Evolutionary conservation across 2,113 vertebrate species (phyloP).

Genomic region (Agelaius tricolor): DNA sequence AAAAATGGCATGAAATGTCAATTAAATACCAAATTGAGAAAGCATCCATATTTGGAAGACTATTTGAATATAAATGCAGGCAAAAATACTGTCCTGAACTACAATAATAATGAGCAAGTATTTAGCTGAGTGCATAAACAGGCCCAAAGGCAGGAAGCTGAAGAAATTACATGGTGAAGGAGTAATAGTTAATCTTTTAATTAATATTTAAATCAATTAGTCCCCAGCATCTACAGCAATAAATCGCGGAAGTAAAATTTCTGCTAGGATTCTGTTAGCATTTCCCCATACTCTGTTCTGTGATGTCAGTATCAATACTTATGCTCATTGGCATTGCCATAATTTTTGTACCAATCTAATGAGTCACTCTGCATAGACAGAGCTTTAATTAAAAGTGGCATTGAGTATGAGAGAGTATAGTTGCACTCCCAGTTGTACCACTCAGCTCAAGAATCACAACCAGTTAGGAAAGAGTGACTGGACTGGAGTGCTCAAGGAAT

Average conservation of each 20-base stretch:
- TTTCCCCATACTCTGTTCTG: conserved; percentile 15
- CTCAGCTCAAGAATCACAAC: conserved; percentile 4
- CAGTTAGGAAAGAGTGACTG: neutral
- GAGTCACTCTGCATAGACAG: neutral
- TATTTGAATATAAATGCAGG: neutral
- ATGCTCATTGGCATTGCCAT: conserved; percentile 3
- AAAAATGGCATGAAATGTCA: neutral
- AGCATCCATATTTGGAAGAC: neutral
- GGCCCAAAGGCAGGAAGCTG: conserved; percentile 9
- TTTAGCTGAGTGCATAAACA: neutral
- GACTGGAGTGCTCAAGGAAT: neutral
- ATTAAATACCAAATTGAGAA: neutral
- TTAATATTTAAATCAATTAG: conserved; percentile 51
- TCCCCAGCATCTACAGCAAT: conserved; percentile 13
- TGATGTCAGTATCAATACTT: conserved; percentile 43
- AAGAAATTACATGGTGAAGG: conserved; percentile 12
- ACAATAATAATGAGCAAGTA: neutral
- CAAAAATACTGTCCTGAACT: neutral
- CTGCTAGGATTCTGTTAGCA: neutral
- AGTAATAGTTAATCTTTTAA: conserved; percentile 44
- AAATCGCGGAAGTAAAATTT: conserved; percentile 22
- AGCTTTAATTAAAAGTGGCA: conserved; percentile 34
- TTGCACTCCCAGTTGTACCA: conserved; percentile 18
- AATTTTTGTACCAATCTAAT: conserved; percentile 41
- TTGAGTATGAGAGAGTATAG: neutral